Evolutionary conservation across 2,797 vertebrate genomes (phyloP).

Genomic region (Podargus strigoides): DNA sequence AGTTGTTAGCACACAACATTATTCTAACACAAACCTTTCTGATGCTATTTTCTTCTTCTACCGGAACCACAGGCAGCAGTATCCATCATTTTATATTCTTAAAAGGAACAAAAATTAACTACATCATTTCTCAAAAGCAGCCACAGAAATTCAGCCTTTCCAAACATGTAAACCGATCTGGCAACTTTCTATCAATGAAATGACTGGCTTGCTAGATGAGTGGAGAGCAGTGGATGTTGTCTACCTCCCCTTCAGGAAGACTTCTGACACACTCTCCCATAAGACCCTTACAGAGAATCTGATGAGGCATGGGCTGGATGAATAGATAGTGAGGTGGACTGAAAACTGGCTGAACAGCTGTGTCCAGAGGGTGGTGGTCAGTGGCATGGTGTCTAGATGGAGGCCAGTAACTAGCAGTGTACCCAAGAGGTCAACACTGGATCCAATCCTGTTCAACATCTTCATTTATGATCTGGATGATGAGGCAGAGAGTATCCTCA

Average conservation of each 20-base stretch:
- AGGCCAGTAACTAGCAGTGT: neutral
- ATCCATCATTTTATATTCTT: neutral
- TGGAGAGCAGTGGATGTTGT: neutral
- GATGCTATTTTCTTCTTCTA: neutral
- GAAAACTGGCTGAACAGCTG: neutral
- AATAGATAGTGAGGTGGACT: neutral
- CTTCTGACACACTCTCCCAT: neutral
- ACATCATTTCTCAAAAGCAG: neutral
- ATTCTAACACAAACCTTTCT: neutral
- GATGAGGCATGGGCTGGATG: too few relatives aligned
- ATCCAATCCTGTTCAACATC: neutral
- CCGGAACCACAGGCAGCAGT: neutral
- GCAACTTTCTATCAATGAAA: neutral
- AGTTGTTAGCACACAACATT: too few relatives aligned
- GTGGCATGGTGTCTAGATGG: neutral
- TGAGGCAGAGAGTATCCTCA: fast-evolving
- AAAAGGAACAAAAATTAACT: neutral
- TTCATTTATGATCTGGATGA: neutral
- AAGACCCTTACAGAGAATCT: neutral
- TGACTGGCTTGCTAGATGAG: neutral
- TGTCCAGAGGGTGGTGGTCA: neutral
- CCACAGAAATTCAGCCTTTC: neutral
- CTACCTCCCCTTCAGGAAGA: neutral
- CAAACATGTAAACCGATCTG: neutral
- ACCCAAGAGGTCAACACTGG: neutral